These are phyloP conservation scores for Atlantisia rogersi DNA, from an alignment of 2,113 vertebrate genomes.

Conservation along the genomic window DNA sequence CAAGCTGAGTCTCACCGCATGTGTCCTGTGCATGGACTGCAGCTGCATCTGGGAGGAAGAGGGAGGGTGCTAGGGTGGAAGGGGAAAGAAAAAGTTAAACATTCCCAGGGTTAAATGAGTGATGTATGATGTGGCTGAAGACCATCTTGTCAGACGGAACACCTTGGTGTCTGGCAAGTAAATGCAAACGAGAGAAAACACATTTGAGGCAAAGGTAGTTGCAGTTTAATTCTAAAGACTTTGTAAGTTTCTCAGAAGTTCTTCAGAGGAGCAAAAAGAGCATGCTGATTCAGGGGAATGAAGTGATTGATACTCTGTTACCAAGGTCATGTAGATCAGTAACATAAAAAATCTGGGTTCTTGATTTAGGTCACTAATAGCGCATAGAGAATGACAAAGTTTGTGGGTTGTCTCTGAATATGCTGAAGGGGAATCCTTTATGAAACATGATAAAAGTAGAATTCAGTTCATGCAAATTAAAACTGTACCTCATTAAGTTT, in stretches of 20 bases:
- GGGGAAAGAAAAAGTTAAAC: conserved; percentile 67
- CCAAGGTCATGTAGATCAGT: background rate
- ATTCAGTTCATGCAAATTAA: background rate
- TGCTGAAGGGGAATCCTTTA: background rate
- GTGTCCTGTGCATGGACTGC: conserved; percentile 66
- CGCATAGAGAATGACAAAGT: background rate
- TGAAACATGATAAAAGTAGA: background rate
- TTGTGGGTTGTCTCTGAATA: background rate
- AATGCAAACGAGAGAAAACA: background rate
- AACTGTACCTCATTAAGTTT: background rate
- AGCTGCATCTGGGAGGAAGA: conserved; percentile 71
- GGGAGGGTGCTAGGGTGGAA: conserved; percentile 70
- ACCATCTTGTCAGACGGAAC: background rate
- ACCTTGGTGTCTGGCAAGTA: background rate
- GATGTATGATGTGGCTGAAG: background rate
- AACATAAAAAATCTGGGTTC: background rate
- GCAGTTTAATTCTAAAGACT: background rate
- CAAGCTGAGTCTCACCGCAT: conserved; percentile 64
- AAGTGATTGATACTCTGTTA: background rate
- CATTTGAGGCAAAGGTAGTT: background rate
- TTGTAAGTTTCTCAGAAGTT: background rate
- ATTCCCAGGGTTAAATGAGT: conserved; percentile 5
- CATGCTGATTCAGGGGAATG: background rate
- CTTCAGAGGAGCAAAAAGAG: background rate
- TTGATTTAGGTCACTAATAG: background rate